Base-by-base conservation (phyloP, 2,888 invertebrate genomes). In the Cheilosia variabilis region DNA sequence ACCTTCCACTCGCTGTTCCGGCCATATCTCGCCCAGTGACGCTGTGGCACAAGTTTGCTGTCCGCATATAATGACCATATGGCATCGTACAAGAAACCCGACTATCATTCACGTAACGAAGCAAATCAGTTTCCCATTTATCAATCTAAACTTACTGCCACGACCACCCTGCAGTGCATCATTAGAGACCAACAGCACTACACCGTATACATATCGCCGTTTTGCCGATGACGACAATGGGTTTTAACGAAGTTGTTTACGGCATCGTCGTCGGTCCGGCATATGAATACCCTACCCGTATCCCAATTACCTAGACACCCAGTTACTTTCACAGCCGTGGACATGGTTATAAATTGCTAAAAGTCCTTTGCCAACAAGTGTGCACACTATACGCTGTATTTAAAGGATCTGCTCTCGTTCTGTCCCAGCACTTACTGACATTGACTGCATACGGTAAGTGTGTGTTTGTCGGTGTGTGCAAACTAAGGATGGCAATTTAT, bases 401-500 rank as follows among this genome's bases (percentile, higher is more conserved):
- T 86, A 86, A 76, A 43, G 81, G 86, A 86, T 86, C 76, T 68
- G 50, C 47, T 68, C 68, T 52, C 37, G 41, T 63, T 53, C 62
- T 17, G 17, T 17, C 34, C 58, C 58, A 19, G 37, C n/a, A 34
- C 58, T 76, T 62, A 68, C 72, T 69, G 5, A 34, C 58, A 34
- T 55, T 58, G 17, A 55, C 62, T 73, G 62, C 45, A 71, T 45
- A 27, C 45, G n/a, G 52, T 15, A 9, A 1, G 19, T 45, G 19
- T 68, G 50, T 27, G 27, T 27, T 27, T 60, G 57, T 37, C 4
- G 50, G 58, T 52, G 58, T 58, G 60, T 43, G 19, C 55, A 52
- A 47, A 68, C 81, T 81, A 87, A 87, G 87, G 82, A 87, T 73
- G 87, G 87, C 82, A 87, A 87, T 87, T 87, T 87, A 82, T 87